Evolutionary conservation across 2,797 vertebrate genomes (phyloP).

Genomic region (Rhinella marina): DNA sequence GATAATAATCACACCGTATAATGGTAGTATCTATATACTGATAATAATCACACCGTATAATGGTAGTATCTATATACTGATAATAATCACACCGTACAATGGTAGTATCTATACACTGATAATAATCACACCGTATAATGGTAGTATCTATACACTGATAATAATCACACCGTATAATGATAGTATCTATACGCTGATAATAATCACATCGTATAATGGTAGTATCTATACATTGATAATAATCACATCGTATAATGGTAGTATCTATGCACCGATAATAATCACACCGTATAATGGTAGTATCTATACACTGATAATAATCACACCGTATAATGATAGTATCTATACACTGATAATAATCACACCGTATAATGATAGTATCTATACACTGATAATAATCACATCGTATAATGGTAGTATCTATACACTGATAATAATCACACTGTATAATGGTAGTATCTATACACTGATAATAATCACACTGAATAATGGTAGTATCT

Average conservation of each 20-base stretch:
- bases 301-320: background rate
- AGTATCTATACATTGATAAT: no score
- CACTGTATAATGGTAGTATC: no score
- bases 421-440: background rate
- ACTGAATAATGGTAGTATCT: no score
- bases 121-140: no score
- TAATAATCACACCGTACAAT: background rate
- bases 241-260: no score
- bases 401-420: background rate
- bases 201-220: background rate
- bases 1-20: no score
- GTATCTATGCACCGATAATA: background rate
- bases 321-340: background rate
- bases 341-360: background rate
- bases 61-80: background rate
- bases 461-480: no score
- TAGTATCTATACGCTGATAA: constrained; percentile 28
- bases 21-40: no score
- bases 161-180: background rate
- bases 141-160: background rate
- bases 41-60: background rate
- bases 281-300: background rate
- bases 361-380: no score
- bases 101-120: no score
- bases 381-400: background rate